Evolutionary conservation across 1,140 invertebrate genomes (phyloP).

Genomic region (Apis cerana): DNA sequence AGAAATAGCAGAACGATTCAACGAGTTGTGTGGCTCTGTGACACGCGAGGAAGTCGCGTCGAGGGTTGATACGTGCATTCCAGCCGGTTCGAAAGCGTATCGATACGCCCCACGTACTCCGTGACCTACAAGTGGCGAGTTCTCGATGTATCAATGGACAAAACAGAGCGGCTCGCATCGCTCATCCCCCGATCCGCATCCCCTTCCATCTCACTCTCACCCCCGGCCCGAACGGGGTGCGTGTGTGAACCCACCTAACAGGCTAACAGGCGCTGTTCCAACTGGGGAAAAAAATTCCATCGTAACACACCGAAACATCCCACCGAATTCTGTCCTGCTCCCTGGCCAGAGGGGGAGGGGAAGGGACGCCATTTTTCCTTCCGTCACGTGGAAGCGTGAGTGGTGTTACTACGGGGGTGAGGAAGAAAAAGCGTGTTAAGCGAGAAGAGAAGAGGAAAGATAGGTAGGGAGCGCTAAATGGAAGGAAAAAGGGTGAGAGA

Average conservation of each 20-base stretch:
- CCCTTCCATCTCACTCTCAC: background rate
- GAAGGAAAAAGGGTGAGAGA: background rate
- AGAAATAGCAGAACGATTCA: background rate
- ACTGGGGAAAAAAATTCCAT: constrained; percentile 28
- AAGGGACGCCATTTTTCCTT: constrained; percentile 37
- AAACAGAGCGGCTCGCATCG: constrained; percentile 32
- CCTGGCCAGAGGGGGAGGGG: background rate
- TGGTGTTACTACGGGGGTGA: background rate
- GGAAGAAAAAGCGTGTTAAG: background rate
- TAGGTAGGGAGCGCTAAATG: background rate
- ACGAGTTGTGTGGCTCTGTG: background rate
- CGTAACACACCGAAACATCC: constrained; percentile 31
- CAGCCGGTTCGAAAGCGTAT: constrained; percentile 25
- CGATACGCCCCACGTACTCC: constrained; percentile 31
- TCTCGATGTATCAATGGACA: constrained; percentile 52
- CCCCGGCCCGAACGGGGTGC: background rate
- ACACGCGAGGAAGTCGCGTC: background rate
- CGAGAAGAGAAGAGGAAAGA: constrained; percentile 9
- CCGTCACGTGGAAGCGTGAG: constrained; percentile 20
- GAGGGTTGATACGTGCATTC: background rate
- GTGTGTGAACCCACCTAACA: background rate
- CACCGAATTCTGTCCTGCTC: constrained; percentile 11
- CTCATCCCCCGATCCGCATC: constrained; percentile 9
- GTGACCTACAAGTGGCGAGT: constrained; percentile 48
- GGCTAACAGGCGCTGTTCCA: background rate